These are phyloP conservation scores for Hypomecis punctinalis DNA, from an alignment of 2,888 invertebrate genomes.

Conservation along the genomic window DNA sequence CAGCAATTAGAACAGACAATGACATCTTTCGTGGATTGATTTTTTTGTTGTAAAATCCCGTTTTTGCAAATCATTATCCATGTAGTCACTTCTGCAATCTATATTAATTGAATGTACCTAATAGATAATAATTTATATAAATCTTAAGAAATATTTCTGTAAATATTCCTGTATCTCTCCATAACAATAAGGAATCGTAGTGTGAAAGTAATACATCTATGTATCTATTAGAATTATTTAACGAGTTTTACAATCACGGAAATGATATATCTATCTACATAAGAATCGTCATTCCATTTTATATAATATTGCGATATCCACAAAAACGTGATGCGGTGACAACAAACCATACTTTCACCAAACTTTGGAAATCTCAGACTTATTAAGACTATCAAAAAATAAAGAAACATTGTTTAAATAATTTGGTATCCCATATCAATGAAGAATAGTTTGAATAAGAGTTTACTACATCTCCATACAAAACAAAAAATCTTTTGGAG, in stretches of 20 bases:
- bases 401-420: no score
- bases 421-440: no score
- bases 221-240: not conserved
- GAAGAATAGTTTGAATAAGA: no score
- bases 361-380: no score
- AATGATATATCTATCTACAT: no score
- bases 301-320: not conserved
- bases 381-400: no score
- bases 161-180: slow-evolving; percentile 11
- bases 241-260: not conserved
- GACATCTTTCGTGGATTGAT: no score
- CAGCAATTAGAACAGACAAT: no score
- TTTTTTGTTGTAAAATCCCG: not conserved
- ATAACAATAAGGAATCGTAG: slow-evolving; percentile 2
- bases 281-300: not conserved
- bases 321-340: not conserved
- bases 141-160: slow-evolving; percentile 4
- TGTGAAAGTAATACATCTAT: not conserved
- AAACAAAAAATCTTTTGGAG: no score
- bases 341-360: not conserved
- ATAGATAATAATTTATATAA: slow-evolving; percentile 7
- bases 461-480: no score
- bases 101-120: slow-evolving; percentile 3
- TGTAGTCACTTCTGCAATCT: slow-evolving; percentile 1
- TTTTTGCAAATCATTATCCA: not conserved